Evolutionary conservation across 2,797 vertebrate genomes (phyloP), one percentile per base, ranked within the genome.

Genomic region (Spinus olivaceus): DNA sequence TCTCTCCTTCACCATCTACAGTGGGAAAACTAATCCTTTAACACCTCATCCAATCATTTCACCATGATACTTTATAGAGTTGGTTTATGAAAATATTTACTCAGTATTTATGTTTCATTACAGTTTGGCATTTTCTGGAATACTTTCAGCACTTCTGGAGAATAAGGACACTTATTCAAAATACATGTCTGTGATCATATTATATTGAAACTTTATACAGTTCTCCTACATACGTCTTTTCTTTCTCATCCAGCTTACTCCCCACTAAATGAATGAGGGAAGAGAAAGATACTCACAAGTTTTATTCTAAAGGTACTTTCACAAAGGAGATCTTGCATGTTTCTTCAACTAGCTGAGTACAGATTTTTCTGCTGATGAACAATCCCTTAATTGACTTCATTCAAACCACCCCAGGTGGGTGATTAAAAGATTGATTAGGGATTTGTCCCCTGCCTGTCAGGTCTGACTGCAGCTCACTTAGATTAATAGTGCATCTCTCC

Each of bases 381-480:
- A 27, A 93, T 83, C 69, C 79, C 71, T 82, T 97, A 96, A 94
- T 94, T 95, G 67, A 71, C 88, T 96, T 91, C 93, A 94, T 95
- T 94, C 92, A 89, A 72, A 93, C 88, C 93, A 95, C 88, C 81
- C 88, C 86, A 94, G 96, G 95, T 91, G 92, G 88, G 93, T 96
- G 94, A 97, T 97, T 96, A 95, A 89, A 92, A 91, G 92, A 95
- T 91, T 95, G 92, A 96, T 95, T 95, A 92, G 57, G 84, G 91
- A 95, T 95, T 95, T 95, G 60, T 95, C 69, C 74, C 64, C 79
- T 88, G 85, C 67, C 76, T 86, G 79, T 87, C 84, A 95, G 87
- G 50, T 53, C 84, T 95, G 86, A 69, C 94, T 95, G 74, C 69
- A 87, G 69, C 79, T 92, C 81, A 32, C 71, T 85, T 77, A 83